Percentiles rank a stretch among this genome's conserved stretches.
These are phyloP conservation scores for Siniperca undulata DNA, from an alignment of 2,797 vertebrate species.

Conservation along the genomic window DNA sequence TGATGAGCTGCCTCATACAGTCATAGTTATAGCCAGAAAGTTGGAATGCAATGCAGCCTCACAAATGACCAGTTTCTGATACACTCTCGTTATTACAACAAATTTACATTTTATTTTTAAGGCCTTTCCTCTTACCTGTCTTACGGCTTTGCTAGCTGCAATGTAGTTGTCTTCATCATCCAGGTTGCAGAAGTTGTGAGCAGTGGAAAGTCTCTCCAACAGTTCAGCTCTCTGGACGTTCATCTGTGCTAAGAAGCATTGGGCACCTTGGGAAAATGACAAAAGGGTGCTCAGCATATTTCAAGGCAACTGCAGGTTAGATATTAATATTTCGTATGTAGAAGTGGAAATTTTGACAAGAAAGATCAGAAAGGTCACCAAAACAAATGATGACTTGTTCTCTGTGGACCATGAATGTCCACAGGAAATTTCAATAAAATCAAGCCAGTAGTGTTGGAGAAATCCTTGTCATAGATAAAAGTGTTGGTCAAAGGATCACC, in stretches of 20 bases:
- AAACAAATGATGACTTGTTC: neutral
- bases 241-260: conserved; percentile 95
- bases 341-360: neutral
- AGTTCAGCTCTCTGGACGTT: conserved; percentile 93
- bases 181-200: conserved; percentile 94
- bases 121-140: conserved; percentile 86
- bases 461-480: too few relatives aligned
- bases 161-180: conserved; percentile 93
- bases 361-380: neutral
- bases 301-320: neutral
- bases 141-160: conserved; percentile 92
- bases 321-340: neutral
- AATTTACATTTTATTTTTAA: neutral
- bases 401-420: neutral
- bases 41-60: too few relatives aligned
- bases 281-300: neutral
- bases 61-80: too few relatives aligned
- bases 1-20: neutral
- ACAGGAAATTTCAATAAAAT: neutral
- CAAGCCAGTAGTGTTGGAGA: neutral
- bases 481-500: too few relatives aligned
- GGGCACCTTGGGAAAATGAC: conserved; percentile 81
- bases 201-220: conserved; percentile 94
- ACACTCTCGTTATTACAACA: too few relatives aligned
- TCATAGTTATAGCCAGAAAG: too few relatives aligned